These are phyloP conservation scores for Rhynchopsitta pachyrhyncha DNA, from an alignment of 2,113 vertebrate species.

Conservation along the genomic window DNA sequence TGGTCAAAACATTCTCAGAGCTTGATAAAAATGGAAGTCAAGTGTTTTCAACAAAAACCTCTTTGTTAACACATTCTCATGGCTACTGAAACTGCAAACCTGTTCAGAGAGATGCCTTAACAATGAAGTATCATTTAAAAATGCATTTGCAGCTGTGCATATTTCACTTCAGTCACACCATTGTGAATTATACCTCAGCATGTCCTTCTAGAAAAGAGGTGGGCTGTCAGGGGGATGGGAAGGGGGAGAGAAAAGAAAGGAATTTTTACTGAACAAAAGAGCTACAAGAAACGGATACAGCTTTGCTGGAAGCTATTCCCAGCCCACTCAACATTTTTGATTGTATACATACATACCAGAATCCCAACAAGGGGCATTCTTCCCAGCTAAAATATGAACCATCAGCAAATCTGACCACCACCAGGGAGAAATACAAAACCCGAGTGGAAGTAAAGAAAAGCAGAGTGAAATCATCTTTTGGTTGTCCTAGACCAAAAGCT, in stretches of 20 bases:
- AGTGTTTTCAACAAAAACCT: background rate
- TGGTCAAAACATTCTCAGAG: background rate
- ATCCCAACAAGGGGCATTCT: conserved; percentile 61
- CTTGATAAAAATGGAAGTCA: background rate
- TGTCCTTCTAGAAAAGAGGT: conserved; percentile 24
- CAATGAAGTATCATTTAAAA: background rate
- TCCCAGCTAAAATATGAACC: conserved; percentile 70
- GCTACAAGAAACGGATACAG: conserved; percentile 42
- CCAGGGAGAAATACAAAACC: conserved; percentile 72
- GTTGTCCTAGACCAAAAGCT: background rate
- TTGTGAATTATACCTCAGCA: conserved; percentile 48
- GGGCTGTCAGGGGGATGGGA: conserved; percentile 21
- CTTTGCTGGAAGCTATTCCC: conserved; percentile 40
- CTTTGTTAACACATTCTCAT: background rate
- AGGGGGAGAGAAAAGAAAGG: conserved; percentile 15
- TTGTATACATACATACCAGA: conserved; percentile 57
- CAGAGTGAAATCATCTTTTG: background rate
- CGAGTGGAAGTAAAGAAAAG: conserved; percentile 48
- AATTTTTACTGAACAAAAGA: conserved; percentile 48
- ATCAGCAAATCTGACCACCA: conserved; percentile 79
- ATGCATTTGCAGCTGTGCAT: conserved; percentile 22
- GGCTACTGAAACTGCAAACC: background rate
- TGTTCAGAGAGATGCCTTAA: background rate
- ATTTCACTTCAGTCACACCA: background rate
- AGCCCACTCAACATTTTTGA: conserved; percentile 67